Percentiles rank a stretch among this genome's conserved stretches.
phyloP scores from a whole-genome alignment of 2,113 vertebrate species.

The Pangasianodon gigas region DNA sequence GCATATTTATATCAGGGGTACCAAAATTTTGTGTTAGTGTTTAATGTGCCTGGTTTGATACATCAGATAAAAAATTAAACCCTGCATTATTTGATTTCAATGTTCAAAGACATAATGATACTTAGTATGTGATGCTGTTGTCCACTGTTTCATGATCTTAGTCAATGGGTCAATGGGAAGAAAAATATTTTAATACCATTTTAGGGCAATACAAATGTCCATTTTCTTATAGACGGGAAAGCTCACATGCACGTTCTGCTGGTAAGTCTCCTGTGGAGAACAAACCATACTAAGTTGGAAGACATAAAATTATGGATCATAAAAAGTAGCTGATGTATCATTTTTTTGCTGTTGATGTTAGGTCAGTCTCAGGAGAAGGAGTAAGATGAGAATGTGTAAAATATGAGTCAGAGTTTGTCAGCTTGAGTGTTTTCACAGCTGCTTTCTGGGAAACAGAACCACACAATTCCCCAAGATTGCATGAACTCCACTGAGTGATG shows the following conservation, averaged over 20 bases:
- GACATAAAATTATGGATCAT: slow-evolving; percentile 1
- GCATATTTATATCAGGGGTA: background rate
- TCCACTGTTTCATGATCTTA: too few species aligned
- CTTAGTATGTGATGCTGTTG: too few species aligned
- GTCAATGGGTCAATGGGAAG: background rate
- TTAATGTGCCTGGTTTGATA: background rate
- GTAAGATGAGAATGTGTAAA: slow-evolving; percentile 31
- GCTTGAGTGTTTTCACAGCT: slow-evolving; percentile 36
- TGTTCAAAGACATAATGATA: background rate
- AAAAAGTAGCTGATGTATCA: slow-evolving; percentile 23
- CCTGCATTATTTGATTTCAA: too few species aligned
- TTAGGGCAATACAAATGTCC: background rate
- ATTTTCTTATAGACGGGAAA: background rate
- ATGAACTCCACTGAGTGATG: background rate
- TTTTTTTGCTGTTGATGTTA: slow-evolving; percentile 18
- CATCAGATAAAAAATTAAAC: background rate
- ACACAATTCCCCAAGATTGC: background rate
- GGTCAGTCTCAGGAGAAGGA: slow-evolving; percentile 10
- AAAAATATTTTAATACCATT: background rate
- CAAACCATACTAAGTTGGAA: background rate
- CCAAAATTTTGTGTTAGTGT: background rate
- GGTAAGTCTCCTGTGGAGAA: background rate
- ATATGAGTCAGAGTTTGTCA: slow-evolving; percentile 31
- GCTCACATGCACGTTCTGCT: background rate
- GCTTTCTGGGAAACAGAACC: slow-evolving; percentile 4